Evolutionary conservation across 1,140 invertebrate species (phyloP).

Genomic region (Drosophila rufa): DNA sequence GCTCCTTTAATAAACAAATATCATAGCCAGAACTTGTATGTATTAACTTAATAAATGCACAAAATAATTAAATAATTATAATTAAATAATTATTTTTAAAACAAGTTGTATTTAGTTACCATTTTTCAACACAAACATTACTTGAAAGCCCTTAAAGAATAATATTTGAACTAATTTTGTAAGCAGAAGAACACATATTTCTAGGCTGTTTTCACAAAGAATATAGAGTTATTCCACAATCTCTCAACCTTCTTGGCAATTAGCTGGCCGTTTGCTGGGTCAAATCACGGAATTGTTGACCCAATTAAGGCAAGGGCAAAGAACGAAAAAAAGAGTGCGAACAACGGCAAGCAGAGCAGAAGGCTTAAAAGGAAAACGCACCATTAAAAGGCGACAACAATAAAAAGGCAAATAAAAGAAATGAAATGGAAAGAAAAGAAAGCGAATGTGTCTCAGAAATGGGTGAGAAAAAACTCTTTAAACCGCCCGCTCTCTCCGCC

Average conservation of each 20-base stretch:
- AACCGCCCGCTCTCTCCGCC: conserved; percentile 11
- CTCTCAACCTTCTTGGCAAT: conserved; percentile 27
- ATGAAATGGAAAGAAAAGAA: conserved; percentile 69
- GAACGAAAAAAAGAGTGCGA: conserved; percentile 19
- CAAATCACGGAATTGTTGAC: conserved; percentile 54
- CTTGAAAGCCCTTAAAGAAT: too few relatives aligned
- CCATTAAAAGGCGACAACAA: conserved; percentile 69
- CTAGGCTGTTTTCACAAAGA: neutral
- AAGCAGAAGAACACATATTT: neutral
- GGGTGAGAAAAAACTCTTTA: conserved; percentile 49
- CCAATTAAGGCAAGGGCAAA: conserved; percentile 51
- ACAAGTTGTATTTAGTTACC: too few relatives aligned
- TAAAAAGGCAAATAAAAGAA: conserved; percentile 74
- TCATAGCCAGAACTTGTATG: too few relatives aligned
- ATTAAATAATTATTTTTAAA: too few relatives aligned
- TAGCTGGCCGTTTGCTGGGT: conserved; percentile 37
- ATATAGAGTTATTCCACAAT: neutral
- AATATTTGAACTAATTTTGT: neutral
- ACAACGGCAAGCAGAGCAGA: conserved; percentile 15
- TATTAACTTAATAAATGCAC: too few relatives aligned
- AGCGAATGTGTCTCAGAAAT: conserved; percentile 64
- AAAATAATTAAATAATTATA: too few relatives aligned
- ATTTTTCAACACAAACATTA: too few relatives aligned
- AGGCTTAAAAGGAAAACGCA: conserved; percentile 65
- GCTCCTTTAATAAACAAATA: too few relatives aligned